Conservation (phyloP, 2,113 vertebrate genomes). For the Syrrhaptes paradoxus region DNA sequence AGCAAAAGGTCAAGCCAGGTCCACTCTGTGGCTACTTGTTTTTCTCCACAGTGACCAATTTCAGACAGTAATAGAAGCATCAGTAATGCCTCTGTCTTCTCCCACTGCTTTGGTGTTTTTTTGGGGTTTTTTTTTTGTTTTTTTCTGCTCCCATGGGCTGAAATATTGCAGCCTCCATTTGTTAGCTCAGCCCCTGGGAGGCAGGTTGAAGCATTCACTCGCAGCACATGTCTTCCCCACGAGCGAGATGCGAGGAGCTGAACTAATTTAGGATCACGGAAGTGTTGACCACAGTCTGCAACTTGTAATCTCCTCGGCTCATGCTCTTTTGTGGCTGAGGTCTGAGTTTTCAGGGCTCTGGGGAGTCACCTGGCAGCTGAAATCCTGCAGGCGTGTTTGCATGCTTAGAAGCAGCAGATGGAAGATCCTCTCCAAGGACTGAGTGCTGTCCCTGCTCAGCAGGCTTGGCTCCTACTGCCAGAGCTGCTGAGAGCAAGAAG, state of each 20-base stretch:
- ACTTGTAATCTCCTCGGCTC: background rate
- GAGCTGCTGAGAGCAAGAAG: background rate
- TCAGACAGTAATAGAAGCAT: conserved; percentile 60
- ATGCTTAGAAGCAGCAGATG: background rate
- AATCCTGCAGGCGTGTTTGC: background rate
- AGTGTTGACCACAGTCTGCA: background rate
- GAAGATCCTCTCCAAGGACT: background rate
- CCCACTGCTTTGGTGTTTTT: background rate
- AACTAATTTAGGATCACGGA: background rate
- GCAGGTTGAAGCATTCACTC: background rate
- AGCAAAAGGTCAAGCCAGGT: conserved; percentile 43
- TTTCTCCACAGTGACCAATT: conserved; percentile 68
- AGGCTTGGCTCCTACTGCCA: background rate
- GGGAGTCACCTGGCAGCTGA: background rate
- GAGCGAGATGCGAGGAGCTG: background rate
- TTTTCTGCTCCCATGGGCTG: background rate
- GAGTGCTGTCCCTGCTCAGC: fast-evolving
- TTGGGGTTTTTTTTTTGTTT: background rate
- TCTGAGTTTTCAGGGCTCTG: background rate
- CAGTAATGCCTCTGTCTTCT: conserved; percentile 62
- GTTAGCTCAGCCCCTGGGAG: background rate
- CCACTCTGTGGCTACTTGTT: conserved; percentile 58
- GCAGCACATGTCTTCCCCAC: background rate
- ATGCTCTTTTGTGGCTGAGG: background rate
- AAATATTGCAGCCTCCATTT: conserved; percentile 43